A percentile compares a stretch with the other conserved stretches of the same genome.
phyloP scores from a whole-genome alignment of 2,113 vertebrate species.

The Anthoscopus minutus region DNA sequence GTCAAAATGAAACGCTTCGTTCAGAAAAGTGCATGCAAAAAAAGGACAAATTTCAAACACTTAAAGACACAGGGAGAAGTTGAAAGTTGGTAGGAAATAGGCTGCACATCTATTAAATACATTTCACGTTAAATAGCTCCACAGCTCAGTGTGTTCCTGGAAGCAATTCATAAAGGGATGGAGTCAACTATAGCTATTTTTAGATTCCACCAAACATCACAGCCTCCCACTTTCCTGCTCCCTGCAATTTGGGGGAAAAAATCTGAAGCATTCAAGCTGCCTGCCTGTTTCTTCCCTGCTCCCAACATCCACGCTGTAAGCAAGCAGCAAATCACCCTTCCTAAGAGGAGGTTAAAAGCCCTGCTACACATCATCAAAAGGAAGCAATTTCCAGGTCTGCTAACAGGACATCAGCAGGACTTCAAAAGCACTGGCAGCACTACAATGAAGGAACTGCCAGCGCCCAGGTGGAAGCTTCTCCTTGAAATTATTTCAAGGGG shows the following conservation, averaged over 20 bases:
- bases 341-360: background rate
- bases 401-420: background rate
- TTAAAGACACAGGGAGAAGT: background rate
- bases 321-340: background rate
- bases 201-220: background rate
- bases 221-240: background rate
- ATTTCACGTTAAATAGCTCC: background rate
- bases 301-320: background rate
- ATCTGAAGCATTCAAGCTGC: background rate
- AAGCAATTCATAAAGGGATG: background rate
- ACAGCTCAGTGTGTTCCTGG: background rate
- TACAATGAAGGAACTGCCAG: background rate
- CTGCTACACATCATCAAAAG: background rate
- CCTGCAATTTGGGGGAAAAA: background rate
- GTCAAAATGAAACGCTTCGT: background rate
- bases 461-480: background rate
- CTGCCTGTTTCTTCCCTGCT: background rate
- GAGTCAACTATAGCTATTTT: conserved; percentile 1
- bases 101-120: background rate
- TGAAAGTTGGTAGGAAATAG: background rate
- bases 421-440: background rate
- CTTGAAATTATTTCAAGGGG: background rate
- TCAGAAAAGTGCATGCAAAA: background rate
- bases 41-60: background rate
- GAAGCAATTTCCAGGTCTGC: background rate